These are phyloP conservation scores for Campoplex capitator DNA, from an alignment of 2,888 invertebrate species.

Conservation along the genomic window DNA sequence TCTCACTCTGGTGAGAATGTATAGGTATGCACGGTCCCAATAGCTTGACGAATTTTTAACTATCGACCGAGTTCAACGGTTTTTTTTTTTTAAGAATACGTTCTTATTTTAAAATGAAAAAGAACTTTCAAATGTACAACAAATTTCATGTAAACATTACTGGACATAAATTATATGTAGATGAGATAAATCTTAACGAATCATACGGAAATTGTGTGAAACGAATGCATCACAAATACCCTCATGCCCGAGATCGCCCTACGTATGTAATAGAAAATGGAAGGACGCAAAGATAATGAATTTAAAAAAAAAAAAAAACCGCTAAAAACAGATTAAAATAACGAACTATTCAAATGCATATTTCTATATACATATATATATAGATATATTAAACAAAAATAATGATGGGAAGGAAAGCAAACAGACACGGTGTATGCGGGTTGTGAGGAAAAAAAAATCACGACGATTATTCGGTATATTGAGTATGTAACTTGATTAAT, in stretches of 20 bases:
- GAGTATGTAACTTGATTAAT: slow-evolving; percentile 60
- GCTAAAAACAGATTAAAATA: slow-evolving; percentile 25
- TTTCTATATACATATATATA: slow-evolving; percentile 29
- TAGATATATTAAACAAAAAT: slow-evolving; percentile 9
- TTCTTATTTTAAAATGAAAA: background rate
- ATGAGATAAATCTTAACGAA: slow-evolving; percentile 38
- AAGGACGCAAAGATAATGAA: slow-evolving; percentile 18
- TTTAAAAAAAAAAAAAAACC: slow-evolving; percentile 30
- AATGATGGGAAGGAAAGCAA: background rate
- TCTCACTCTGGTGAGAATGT: too few species aligned
- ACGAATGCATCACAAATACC: background rate
- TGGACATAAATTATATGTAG: background rate
- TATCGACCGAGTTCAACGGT: background rate
- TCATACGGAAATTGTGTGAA: slow-evolving; percentile 22
- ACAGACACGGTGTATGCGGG: slow-evolving; percentile 23
- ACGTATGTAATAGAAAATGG: slow-evolving; percentile 23
- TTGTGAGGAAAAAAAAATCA: slow-evolving; percentile 38
- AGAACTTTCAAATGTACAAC: background rate
- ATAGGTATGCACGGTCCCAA: too few species aligned
- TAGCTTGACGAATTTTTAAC: background rate
- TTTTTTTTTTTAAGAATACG: background rate
- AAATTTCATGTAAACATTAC: background rate
- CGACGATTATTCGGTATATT: slow-evolving; percentile 59
- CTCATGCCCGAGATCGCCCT: slow-evolving; percentile 19
- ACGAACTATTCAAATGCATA: slow-evolving; percentile 65